Base-by-base conservation (phyloP, 2,797 vertebrate species). In the Poeciliopsis turneri region DNA sequence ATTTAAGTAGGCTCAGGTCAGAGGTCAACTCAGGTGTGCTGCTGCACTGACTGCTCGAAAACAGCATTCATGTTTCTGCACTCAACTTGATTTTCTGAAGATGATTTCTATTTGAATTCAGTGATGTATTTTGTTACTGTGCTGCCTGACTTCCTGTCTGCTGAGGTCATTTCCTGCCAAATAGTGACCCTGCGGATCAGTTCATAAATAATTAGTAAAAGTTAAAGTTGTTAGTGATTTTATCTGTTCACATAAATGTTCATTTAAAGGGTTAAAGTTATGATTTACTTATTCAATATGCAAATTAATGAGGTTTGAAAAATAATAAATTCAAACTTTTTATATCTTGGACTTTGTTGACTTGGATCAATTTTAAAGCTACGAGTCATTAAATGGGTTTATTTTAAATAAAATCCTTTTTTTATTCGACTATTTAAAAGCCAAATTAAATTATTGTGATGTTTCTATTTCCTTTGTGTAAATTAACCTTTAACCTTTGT, bases 11-110 rank as follows among this genome's bases (percentile, higher is more conserved):
- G 80, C 79, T 82, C 74, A n/a, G 75, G 77, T 61, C 70, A 28
- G 82, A 79, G 72, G 12, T 79, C 64, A 89, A 78, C 92, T 94
- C 92, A 92, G 92, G 92, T 80, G 57, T 81, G 66, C 72, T 36
- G 72, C 83, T 91, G 87, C 89, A 86, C 88, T 90, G 86, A 87
- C 68, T 86, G 78, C 12, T 57, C 78, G 79, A 23, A 68, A 45
- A 18, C 23, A 15, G 82, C 78, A 79, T 86, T 77, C n/a, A 1
- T 49, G 45, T 81, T 53, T 69, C 23, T 68, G 2, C 23, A 39
- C 2, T 53, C 11, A 12, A 51, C 10, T 86, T 55, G 53, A n/a
- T 85, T 46, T 72, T 76, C 79, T 55, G 49, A 75, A 83, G 83
- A 90, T 49, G 1, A 80, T 87, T 59, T 87, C 78, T 87, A 79